Evolutionary conservation across 1,140 invertebrate species (phyloP), one percentile per base, ranked within the genome.

Genomic region (Drosophila parvula): DNA sequence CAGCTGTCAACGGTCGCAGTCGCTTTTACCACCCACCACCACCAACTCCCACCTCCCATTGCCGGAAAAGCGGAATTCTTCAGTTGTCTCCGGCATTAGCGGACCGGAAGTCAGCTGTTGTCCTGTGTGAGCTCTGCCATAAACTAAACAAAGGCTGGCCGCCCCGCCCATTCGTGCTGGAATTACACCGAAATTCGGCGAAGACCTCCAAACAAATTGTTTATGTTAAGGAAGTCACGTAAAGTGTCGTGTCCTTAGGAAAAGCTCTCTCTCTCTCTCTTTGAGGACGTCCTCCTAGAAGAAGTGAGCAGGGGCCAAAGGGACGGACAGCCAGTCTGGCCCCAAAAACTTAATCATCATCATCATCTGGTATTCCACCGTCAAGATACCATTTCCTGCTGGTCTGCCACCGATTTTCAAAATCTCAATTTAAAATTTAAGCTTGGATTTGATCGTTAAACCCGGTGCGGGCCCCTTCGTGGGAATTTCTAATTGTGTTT

Each of bases 221-320:
- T 86, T 86, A 75, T 81, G 51, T 78, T 74, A 75, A 78, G 74
- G 70, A 86, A 86, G 74, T 85, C 79, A 86, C 83, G 79, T 82
- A 73, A 70, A 82, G 59, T 79, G 65, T 60, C 62, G 79, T 70
- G 62, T 82, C 45, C 57, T 53, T 41, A 47, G 44, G 16, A 58
- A 59, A 55, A 57, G 34, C 34, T 55, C 50, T 16, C 74, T 53
- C 30, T 30, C 28, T 34, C 60, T 60, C n/a, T n/a, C n/a, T n/a
- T n/a, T 70, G 73, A 75, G 47, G 18, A 27, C 30, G 70, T 51
- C 16, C 40, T 22, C n/a, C n/a, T n/a, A n/a, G n/a, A n/a, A 14
- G 22, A 44, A 50, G 28, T 41, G 40, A 65, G 32, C n/a, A 36
- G 60, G 30, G 38, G 22, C 55, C 56, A 68, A 50, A 43, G 50